These are phyloP conservation scores for Manacus vitellinus DNA, from an alignment of 2,113 vertebrate species.

Conservation along the genomic window DNA sequence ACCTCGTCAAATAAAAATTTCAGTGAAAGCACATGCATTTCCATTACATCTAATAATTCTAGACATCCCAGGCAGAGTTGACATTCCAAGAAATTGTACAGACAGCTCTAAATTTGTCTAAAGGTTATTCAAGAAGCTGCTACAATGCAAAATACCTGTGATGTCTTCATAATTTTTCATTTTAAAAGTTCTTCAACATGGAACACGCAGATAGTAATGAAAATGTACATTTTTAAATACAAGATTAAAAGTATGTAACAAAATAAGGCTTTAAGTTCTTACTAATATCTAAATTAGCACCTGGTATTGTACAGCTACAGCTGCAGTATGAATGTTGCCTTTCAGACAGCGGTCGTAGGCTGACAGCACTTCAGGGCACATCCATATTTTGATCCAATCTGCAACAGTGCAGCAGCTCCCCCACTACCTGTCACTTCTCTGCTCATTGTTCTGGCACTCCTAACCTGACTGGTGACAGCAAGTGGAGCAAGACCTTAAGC, in stretches of 20 bases:
- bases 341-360: background rate
- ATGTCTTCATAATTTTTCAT: background rate
- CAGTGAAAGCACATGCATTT: background rate
- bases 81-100: background rate
- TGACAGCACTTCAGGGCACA: background rate
- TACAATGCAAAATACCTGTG: background rate
- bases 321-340: background rate
- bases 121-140: background rate
- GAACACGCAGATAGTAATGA: background rate
- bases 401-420: background rate
- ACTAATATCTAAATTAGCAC: background rate
- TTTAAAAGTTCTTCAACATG: background rate
- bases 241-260: background rate
- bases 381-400: background rate
- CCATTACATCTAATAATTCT: background rate
- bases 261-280: background rate
- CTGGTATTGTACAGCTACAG: background rate
- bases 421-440: background rate
- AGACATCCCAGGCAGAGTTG: background rate
- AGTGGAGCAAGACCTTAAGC: background rate
- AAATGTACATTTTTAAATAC: background rate
- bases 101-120: constrained; percentile 3
- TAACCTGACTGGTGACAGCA: background rate
- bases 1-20: background rate
- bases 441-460: background rate